These are phyloP conservation scores for Parelbella ahira DNA, from an alignment of 2,888 invertebrate genomes.

Conservation along the genomic window DNA sequence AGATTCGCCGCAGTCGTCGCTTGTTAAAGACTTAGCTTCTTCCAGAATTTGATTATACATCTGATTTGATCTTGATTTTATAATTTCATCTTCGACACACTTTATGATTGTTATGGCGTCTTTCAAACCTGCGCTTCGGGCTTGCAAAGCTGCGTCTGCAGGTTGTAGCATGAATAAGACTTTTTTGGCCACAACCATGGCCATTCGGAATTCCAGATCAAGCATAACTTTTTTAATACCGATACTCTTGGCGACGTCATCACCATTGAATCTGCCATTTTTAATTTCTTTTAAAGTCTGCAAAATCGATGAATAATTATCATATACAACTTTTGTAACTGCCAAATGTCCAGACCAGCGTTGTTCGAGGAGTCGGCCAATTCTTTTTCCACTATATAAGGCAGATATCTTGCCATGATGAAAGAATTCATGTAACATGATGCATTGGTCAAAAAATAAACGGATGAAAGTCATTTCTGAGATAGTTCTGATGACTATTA, in stretches of 20 bases:
- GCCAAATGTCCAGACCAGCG: conserved; percentile 28
- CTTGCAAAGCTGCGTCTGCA: conserved; percentile 22
- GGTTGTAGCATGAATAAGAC: conserved; percentile 22
- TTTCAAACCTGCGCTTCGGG: conserved; percentile 24
- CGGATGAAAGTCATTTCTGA: conserved; percentile 26
- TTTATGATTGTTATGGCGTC: conserved; percentile 25
- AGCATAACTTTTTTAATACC: conserved; percentile 28
- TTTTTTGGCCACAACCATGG: conserved; percentile 22
- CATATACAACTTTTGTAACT: conserved; percentile 20
- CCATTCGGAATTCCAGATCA: conserved; percentile 29
- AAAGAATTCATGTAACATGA: conserved; percentile 28
- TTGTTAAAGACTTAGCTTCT: conserved; percentile 19
- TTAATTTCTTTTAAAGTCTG: conserved; percentile 8
- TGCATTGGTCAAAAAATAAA: conserved; percentile 27
- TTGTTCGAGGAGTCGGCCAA: conserved; percentile 26
- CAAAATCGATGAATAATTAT: conserved; percentile 8
- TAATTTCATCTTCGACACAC: conserved; percentile 21
- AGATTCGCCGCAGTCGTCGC: conserved; percentile 18
- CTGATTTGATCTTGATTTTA: conserved; percentile 23
- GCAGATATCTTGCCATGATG: conserved; percentile 28
- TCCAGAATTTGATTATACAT: conserved; percentile 22
- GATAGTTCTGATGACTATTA: conserved; percentile 26
- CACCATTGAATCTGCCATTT: conserved; percentile 24
- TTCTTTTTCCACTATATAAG: conserved; percentile 25
- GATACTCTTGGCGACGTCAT: conserved; percentile 28